Percentiles rank a stretch among this genome's conserved stretches.
Evolutionary conservation across 2,113 vertebrate genomes (phyloP).

Genomic region (Bothrops jararaca): DNA sequence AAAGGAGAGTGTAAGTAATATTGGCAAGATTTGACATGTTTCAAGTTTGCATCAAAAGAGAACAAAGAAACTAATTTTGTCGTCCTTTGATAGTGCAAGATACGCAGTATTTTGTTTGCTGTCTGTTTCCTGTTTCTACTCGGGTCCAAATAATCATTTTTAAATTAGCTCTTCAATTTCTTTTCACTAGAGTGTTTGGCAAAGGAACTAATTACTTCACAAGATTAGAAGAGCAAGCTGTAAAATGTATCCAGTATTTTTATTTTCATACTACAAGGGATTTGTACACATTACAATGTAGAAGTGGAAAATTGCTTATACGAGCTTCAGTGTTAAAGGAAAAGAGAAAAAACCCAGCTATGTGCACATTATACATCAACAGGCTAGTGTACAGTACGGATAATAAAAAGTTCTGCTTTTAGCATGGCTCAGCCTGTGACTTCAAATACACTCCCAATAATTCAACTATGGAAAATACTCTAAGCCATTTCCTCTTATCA

Average conservation of each 20-base stretch:
- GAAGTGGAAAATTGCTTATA: background rate
- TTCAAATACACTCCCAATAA: background rate
- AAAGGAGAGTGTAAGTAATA: background rate
- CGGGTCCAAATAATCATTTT: background rate
- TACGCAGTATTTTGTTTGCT: background rate
- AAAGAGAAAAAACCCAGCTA: background rate
- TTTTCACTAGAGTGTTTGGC: background rate
- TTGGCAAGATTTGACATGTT: background rate
- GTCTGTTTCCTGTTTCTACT: background rate
- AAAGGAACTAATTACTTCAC: background rate
- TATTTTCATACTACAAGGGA: constrained; percentile 5
- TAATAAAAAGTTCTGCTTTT: background rate
- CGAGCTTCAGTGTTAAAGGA: background rate
- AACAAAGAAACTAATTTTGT: background rate
- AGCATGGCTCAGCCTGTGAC: background rate
- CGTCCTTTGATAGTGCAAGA: background rate
- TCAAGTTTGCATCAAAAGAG: background rate
- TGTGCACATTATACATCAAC: background rate
- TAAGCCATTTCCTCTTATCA: background rate
- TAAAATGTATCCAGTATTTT: background rate
- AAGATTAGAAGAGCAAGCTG: background rate
- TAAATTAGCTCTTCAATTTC: background rate
- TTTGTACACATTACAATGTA: constrained; percentile 6
- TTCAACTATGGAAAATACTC: background rate
- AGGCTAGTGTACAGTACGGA: background rate